Conservation (phyloP, 2,888 invertebrate genomes). For the Oscheius onirici region DNA sequence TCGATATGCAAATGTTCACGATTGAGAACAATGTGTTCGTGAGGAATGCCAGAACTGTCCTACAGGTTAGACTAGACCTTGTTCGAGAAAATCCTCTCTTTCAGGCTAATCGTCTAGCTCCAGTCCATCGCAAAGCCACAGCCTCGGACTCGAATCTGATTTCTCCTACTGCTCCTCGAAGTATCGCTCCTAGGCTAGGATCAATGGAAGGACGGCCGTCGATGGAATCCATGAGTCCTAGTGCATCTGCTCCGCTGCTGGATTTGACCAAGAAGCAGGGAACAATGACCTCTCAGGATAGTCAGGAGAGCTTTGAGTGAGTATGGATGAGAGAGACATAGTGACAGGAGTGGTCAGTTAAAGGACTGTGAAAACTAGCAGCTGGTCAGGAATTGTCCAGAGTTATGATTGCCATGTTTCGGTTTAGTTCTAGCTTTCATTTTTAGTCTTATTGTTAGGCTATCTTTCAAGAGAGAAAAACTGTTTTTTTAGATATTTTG, state of each 20-base stretch:
- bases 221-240: constrained; percentile 8
- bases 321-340: background rate
- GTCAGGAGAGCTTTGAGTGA: constrained; percentile 33
- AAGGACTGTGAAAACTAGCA: background rate
- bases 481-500: background rate
- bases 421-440: too few species aligned
- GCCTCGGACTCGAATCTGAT: background rate
- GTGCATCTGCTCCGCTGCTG: constrained; percentile 15
- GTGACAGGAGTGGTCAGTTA: background rate
- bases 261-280: background rate
- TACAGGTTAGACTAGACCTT: constrained; percentile 25
- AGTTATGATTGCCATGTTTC: too few species aligned
- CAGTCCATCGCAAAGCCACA: constrained; percentile 35
- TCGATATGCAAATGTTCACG: constrained; percentile 80
- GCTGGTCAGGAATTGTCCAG: too few species aligned
- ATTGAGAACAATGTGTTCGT: constrained; percentile 42
- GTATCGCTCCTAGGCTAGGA: constrained; percentile 14
- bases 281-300: constrained; percentile 6
- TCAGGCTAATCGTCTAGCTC: constrained; percentile 50
- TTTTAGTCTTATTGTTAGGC: background rate
- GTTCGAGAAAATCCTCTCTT: background rate
- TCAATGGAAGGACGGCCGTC: background rate
- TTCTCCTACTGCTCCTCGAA: constrained; percentile 18
- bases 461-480: background rate
- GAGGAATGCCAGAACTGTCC: constrained; percentile 37